Evolutionary conservation across 2,797 vertebrate genomes (phyloP).

Genomic region (Champsocephalus esox): DNA sequence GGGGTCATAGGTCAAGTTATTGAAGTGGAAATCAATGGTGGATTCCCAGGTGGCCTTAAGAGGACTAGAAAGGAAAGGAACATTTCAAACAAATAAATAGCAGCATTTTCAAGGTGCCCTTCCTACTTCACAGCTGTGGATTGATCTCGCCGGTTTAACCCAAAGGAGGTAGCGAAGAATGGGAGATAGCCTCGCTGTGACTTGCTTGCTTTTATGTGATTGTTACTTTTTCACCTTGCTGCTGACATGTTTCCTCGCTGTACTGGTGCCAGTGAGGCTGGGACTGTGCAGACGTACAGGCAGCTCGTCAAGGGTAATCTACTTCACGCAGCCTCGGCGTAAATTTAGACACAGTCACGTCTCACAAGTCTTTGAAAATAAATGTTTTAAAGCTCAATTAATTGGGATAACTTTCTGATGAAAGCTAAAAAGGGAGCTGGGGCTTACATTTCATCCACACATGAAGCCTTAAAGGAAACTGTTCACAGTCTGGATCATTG

Average conservation of each 20-base stretch:
- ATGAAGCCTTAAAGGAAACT: constrained; percentile 21
- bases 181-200: constrained; percentile 51
- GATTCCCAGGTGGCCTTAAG: constrained; percentile 72
- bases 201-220: constrained; percentile 66
- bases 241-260: constrained; percentile 50
- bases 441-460: constrained; percentile 14
- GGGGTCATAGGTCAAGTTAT: constrained; percentile 78
- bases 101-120: constrained; percentile 82
- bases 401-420: constrained; percentile 37
- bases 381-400: constrained; percentile 38
- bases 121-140: constrained; percentile 78
- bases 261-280: constrained; percentile 29
- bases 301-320: constrained; percentile 61
- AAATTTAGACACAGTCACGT: constrained; percentile 32
- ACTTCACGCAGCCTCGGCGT: constrained; percentile 40
- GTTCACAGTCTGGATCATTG: constrained; percentile 20
- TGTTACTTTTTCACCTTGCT: constrained; percentile 72
- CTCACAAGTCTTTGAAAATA: constrained; percentile 54
- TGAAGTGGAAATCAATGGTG: constrained; percentile 84
- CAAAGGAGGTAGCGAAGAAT: constrained; percentile 63
- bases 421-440: constrained; percentile 20
- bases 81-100: constrained; percentile 84
- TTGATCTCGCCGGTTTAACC: constrained; percentile 77
- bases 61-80: constrained; percentile 76
- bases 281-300: constrained; percentile 46